Conservation (phyloP, 2,113 vertebrate genomes). For the Rhizomys pruinosus region DNA sequence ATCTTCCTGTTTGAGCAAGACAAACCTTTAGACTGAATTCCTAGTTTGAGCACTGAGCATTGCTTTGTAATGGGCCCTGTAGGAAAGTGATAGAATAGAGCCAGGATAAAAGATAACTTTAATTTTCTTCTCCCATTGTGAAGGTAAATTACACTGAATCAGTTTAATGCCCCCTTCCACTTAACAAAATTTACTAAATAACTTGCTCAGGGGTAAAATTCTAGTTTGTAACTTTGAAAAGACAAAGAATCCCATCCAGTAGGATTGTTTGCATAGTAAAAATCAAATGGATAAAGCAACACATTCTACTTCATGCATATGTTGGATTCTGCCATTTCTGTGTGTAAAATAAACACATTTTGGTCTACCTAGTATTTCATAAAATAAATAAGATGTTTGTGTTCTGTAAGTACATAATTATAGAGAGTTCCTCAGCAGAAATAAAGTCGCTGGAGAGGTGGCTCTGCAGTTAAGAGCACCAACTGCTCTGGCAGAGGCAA, state of each 20-base stretch:
- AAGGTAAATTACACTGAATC: slow-evolving; percentile 21
- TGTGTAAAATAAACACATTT: neutral
- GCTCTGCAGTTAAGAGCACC: no score
- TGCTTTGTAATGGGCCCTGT: slow-evolving; percentile 21
- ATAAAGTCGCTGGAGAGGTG: neutral
- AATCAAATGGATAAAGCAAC: neutral
- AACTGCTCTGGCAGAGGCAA: no score
- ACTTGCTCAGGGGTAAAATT: slow-evolving; percentile 20
- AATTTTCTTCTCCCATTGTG: slow-evolving; percentile 53
- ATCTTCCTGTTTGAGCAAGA: slow-evolving; percentile 42
- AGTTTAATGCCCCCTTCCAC: slow-evolving; percentile 14
- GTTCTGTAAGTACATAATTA: neutral
- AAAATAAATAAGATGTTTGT: neutral
- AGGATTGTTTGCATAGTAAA: neutral
- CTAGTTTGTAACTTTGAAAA: slow-evolving; percentile 16
- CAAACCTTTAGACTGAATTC: slow-evolving; percentile 44
- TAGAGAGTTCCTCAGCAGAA: neutral
- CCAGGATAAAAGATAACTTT: slow-evolving; percentile 66
- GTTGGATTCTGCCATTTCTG: neutral
- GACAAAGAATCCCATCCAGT: neutral
- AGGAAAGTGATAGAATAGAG: slow-evolving; percentile 65
- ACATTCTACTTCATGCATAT: no score
- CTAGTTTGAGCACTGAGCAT: slow-evolving; percentile 57
- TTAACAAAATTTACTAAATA: slow-evolving; percentile 59
- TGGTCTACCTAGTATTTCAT: neutral